Conservation (phyloP, 1,140 invertebrate species). For the Halesus radiatus region DNA sequence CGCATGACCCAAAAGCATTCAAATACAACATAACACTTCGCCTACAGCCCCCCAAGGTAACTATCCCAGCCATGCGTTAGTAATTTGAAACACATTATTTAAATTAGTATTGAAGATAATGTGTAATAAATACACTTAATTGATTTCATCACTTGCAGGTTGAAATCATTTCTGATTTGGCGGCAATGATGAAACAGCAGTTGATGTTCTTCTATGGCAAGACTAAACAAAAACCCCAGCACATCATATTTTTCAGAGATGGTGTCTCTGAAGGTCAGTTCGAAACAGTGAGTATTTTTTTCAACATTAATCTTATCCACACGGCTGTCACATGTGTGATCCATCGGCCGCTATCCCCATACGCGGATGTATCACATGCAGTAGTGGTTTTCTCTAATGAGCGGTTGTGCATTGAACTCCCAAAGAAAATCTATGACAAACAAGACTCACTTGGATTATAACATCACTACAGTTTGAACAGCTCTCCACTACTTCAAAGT, state of each 20-base stretch:
- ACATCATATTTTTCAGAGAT: constrained; percentile 85
- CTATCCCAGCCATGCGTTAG: neutral
- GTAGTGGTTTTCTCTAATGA: too few species aligned
- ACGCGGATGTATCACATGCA: too few species aligned
- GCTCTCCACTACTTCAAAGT: too few species aligned
- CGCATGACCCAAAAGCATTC: constrained; percentile 76
- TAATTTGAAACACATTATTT: too few species aligned
- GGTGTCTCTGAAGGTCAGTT: constrained; percentile 94
- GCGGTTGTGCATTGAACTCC: too few species aligned
- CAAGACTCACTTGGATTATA: too few species aligned
- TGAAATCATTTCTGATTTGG: constrained; percentile 84
- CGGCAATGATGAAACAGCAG: constrained; percentile 75
- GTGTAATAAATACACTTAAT: neutral
- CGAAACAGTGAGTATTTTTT: constrained; percentile 70
- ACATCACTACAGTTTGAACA: too few species aligned
- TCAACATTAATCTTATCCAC: too few species aligned
- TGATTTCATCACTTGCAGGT: constrained; percentile 59
- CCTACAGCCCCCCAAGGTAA: constrained; percentile 69
- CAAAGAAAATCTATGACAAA: too few species aligned
- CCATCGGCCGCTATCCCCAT: too few species aligned
- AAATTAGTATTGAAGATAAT: too few species aligned
- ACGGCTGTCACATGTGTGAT: too few species aligned
- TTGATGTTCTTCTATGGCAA: constrained; percentile 68
- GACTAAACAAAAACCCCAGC: constrained; percentile 67
- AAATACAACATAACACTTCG: constrained; percentile 80